These are phyloP conservation scores for Micropoecilia bifurca DNA, from an alignment of 2,797 vertebrate species.

Conservation along the genomic window DNA sequence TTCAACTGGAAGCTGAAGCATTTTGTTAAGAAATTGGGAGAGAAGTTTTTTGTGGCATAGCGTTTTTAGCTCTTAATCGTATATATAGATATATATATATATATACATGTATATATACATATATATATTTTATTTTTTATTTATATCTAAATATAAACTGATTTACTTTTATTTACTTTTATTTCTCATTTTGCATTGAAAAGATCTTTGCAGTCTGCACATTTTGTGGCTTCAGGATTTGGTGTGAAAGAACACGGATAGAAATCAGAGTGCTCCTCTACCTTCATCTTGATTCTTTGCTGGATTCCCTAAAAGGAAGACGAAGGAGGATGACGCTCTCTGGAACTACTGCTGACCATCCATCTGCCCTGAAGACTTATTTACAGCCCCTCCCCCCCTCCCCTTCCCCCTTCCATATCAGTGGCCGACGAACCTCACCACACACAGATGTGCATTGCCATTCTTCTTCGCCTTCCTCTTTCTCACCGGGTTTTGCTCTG, in stretches of 20 bases:
- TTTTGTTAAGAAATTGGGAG: no score
- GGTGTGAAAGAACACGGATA: neutral
- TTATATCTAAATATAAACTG: no score
- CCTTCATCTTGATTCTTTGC: conserved; percentile 58
- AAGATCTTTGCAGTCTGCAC: neutral
- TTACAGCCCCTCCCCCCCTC: conserved; percentile 64
- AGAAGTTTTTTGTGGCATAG: no score
- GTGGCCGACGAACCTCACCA: conserved; percentile 21
- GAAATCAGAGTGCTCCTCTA: neutral
- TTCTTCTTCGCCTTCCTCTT: conserved; percentile 41
- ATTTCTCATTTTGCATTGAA: neutral
- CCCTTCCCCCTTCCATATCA: conserved; percentile 41
- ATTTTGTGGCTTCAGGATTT: neutral
- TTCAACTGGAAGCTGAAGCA: no score
- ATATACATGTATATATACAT: no score
- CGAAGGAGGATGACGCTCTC: conserved; percentile 51
- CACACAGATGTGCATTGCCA: conserved; percentile 5
- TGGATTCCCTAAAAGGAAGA: conserved; percentile 60
- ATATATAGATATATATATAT: neutral
- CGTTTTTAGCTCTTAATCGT: neutral
- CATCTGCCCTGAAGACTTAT: conserved; percentile 66
- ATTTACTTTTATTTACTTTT: no score
- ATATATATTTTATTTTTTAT: no score
- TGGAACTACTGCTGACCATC: conserved; percentile 68
- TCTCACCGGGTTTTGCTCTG: conserved; percentile 38